Evolutionary conservation across 2,113 vertebrate species (phyloP).

Genomic region (Xiphophorus couchianus): DNA sequence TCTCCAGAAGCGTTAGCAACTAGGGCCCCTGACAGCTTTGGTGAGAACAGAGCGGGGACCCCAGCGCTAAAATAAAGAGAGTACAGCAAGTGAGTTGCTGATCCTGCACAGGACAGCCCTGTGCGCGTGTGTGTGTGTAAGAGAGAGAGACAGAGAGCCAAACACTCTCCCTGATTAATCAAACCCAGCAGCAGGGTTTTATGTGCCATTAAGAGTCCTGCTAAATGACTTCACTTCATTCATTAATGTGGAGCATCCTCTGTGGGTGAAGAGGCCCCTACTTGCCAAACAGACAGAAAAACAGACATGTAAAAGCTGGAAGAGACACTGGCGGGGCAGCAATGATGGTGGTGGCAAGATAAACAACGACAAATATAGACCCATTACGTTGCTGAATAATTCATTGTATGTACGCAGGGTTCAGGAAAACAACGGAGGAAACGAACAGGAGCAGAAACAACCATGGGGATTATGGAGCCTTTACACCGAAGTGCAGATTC

Average conservation of each 20-base stretch:
- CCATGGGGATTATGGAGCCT: constrained; percentile 43
- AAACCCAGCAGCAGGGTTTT: constrained; percentile 71
- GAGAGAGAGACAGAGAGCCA: constrained; percentile 40
- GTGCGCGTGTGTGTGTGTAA: constrained; percentile 44
- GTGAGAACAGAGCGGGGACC: constrained; percentile 41
- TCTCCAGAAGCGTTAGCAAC: constrained; percentile 25
- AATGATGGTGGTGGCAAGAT: constrained; percentile 57
- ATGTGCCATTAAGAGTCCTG: constrained; percentile 71
- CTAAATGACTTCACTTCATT: constrained; percentile 77
- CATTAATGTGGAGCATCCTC: constrained; percentile 74
- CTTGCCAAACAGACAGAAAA: constrained; percentile 43
- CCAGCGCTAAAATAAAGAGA: constrained; percentile 40
- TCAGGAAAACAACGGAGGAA: constrained; percentile 63
- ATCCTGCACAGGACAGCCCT: constrained; percentile 64
- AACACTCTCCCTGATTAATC: constrained; percentile 79
- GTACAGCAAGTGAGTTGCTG: constrained; percentile 40
- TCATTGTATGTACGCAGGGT: constrained; percentile 62
- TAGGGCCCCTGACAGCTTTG: constrained; percentile 21
- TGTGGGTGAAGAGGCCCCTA: constrained; percentile 28
- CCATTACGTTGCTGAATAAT: constrained; percentile 78
- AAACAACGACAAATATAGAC: constrained; percentile 78
- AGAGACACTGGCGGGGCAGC: constrained; percentile 54
- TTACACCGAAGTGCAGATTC: constrained; percentile 45
- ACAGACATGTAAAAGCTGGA: constrained; percentile 43
- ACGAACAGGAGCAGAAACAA: constrained; percentile 52